Conservation (phyloP, 1,140 invertebrate species). For the Drosophila virilis region DNA sequence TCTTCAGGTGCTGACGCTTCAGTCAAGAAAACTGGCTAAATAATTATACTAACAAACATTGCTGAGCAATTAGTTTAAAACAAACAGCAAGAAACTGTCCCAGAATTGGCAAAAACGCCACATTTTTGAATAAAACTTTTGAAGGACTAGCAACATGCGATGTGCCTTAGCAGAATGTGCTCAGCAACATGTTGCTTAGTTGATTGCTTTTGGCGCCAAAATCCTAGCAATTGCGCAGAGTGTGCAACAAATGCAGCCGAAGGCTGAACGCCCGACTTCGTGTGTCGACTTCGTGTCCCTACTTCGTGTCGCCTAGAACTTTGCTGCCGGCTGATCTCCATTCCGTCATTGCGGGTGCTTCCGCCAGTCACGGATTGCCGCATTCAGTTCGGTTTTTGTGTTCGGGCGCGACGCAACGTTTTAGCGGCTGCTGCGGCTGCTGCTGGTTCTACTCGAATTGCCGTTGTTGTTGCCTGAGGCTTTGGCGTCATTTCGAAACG, state of each 20-base stretch:
- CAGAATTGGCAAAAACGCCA: too few relatives aligned
- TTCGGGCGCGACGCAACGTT: slow-evolving; percentile 59
- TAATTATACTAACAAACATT: too few relatives aligned
- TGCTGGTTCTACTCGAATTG: slow-evolving; percentile 6
- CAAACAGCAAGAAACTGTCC: too few relatives aligned
- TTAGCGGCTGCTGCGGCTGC: slow-evolving; percentile 15
- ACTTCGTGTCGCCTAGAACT: slow-evolving; percentile 29
- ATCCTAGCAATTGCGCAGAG: slow-evolving; percentile 59
- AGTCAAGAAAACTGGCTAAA: too few relatives aligned
- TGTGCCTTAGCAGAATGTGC: not conserved
- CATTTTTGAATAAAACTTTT: too few relatives aligned
- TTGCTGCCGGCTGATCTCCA: slow-evolving; percentile 70
- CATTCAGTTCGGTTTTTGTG: slow-evolving; percentile 68
- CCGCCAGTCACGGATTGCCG: slow-evolving; percentile 36
- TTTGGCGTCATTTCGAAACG: slow-evolving; percentile 14
- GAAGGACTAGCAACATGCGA: slow-evolving; percentile 6
- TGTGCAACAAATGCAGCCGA: slow-evolving; percentile 20
- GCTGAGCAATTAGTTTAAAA: too few relatives aligned
- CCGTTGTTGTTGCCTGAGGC: slow-evolving; percentile 2
- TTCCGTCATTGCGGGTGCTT: slow-evolving; percentile 22
- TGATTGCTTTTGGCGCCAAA: slow-evolving; percentile 61
- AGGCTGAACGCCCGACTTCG: not conserved
- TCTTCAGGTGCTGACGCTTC: too few relatives aligned
- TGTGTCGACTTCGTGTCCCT: slow-evolving; percentile 26
- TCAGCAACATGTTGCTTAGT: slow-evolving; percentile 55